phyloP scores from a whole-genome alignment of 2,888 invertebrate genomes.

The Gerris lacustris region DNA sequence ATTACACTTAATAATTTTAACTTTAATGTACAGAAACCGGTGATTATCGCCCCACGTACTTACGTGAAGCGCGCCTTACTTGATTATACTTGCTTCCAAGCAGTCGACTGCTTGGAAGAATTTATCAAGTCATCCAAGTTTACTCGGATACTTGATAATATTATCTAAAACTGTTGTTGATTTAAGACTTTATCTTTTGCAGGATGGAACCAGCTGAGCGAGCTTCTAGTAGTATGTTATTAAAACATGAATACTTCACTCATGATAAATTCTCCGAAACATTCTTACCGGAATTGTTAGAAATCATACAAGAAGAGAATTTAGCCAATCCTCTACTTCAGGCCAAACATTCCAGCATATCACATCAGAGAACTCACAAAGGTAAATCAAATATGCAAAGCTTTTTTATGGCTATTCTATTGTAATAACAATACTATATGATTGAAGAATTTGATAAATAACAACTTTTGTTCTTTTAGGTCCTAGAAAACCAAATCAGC shows the following conservation, averaged over 20 bases:
- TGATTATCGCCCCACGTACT: too few relatives aligned
- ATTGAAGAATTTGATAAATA: too few relatives aligned
- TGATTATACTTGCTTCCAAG: too few relatives aligned
- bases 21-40: too few relatives aligned
- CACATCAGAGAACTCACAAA: constrained; percentile 2
- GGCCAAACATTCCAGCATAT: background rate
- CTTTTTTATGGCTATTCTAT: background rate
- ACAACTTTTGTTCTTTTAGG: constrained; percentile 5
- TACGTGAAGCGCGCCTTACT: too few relatives aligned
- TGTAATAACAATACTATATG: background rate
- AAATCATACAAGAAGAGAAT: constrained; percentile 7
- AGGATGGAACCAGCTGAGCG: constrained; percentile 50
- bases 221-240: constrained; percentile 49
- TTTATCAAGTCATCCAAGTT: too few relatives aligned
- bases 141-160: too few relatives aligned
- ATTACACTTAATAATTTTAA: too few relatives aligned
- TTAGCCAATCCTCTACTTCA: background rate
- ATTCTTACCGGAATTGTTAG: constrained; percentile 49
- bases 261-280: constrained; percentile 53
- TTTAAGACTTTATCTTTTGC: constrained; percentile 12
- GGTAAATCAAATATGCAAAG: background rate
- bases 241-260: constrained; percentile 53
- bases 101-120: too few relatives aligned
- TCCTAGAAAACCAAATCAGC: constrained; percentile 4
- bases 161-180: too few relatives aligned